Evolutionary conservation across 2,113 vertebrate species (phyloP).

Genomic region (Xerus inauris): DNA sequence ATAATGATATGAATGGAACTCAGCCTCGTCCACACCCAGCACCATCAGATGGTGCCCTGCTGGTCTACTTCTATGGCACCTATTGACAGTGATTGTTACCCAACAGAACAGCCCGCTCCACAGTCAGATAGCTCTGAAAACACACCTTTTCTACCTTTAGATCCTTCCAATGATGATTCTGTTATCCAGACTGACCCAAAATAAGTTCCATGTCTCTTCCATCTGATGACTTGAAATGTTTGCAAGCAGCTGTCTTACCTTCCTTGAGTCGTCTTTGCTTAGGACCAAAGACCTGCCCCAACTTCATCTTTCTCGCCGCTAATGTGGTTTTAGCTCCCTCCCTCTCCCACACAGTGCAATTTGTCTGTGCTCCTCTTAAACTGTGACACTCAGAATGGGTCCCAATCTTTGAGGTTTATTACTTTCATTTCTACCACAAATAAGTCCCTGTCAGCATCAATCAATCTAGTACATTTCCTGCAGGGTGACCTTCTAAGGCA

Average conservation of each 20-base stretch:
- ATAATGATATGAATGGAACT: not conserved
- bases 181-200: not conserved
- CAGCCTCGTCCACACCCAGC: not conserved
- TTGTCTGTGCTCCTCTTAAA: constrained; percentile 29
- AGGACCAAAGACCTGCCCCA: not conserved
- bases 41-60: not conserved
- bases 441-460: constrained; percentile 68
- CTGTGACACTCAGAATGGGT: constrained; percentile 44
- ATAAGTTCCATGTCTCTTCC: not conserved
- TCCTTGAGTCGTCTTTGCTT: not conserved
- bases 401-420: constrained; percentile 68
- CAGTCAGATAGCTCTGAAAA: not conserved
- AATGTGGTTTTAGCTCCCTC: not conserved
- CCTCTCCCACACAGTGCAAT: not conserved
- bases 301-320: not conserved
- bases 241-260: not conserved
- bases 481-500: constrained; percentile 51
- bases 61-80: not conserved
- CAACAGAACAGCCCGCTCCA: not conserved
- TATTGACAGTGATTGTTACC: not conserved
- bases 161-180: not conserved
- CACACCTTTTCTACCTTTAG: not conserved
- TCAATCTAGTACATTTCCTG: constrained; percentile 58
- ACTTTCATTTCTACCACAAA: constrained; percentile 70
- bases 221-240: not conserved